Evolutionary conservation across 2,888 invertebrate species (phyloP), one percentile per base, ranked within the genome.

Genomic region (Eupithecia subumbrata): DNA sequence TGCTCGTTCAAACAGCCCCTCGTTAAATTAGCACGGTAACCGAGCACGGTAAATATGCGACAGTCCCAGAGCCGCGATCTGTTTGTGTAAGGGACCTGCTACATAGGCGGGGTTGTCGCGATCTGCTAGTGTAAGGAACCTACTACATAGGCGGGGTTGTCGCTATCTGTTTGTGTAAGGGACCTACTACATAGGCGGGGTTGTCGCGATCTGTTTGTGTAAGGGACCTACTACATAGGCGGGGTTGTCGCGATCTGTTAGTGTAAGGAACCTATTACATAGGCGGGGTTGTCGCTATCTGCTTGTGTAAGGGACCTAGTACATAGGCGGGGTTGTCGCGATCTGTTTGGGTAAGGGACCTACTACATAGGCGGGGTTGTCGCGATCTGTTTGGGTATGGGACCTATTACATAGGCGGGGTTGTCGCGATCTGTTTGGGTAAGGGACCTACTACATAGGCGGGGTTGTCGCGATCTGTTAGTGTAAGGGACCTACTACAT

Each of bases 21-120:
- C 90, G 91, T 91, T 91, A 91, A 91, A 91, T 84, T 87, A 82
- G 84, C 88, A 86, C 91, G 91, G 88, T 89, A 81, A 76, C 79
- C 76, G 78, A 80, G 81, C 81, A 82, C 82, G 71, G 75, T 79
- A 79, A 81, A 81, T 75, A 81, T 72, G 71, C 76, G 71, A 74
- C 73, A 66, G 60, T 40, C 75, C 76, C 74, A 79, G 74, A 25
- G 67, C 64, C 71, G 73, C 37, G 64, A 73, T 25, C 60, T 60
- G 14, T 25, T 60, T 60, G 60, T 0, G 1, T 60, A 60, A 60
- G 60, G 60, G 60, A 60, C 25, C 60, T 5, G 12, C 56, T 56
- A 56, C 56, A 56, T 22, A 5, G 22, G 56, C 22, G 56, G 9
- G 12, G 22, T 22, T 22, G 8, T 56, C 52, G n/a, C 52, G n/a